Conservation (phyloP, 2,888 invertebrate species). For the Drosophila merina region DNA sequence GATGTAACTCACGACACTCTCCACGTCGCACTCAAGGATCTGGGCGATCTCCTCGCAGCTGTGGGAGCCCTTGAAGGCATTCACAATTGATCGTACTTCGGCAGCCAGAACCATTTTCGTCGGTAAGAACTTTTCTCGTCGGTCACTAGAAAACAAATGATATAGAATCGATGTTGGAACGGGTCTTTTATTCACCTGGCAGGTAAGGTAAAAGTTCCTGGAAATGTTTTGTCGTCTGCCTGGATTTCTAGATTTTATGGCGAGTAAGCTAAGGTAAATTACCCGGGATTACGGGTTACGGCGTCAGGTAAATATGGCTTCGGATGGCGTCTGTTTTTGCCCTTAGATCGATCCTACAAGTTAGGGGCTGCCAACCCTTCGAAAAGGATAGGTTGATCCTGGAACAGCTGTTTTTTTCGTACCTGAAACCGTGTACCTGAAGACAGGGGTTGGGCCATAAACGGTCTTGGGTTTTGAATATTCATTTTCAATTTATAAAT, state of each 20-base stretch:
- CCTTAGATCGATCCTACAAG: constrained; percentile 2
- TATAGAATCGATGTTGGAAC: neutral
- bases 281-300: constrained; percentile 30
- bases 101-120: constrained; percentile 31
- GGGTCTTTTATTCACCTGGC: constrained; percentile 16
- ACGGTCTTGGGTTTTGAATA: too few relatives aligned
- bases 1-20: constrained; percentile 52
- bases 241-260: constrained; percentile 23
- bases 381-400: constrained; percentile 14
- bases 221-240: constrained; percentile 12
- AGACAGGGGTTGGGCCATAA: neutral
- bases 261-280: constrained; percentile 23
- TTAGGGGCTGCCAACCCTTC: constrained; percentile 22
- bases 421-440: neutral
- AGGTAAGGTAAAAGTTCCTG: constrained; percentile 15
- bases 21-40: constrained; percentile 60
- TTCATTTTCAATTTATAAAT: too few relatives aligned
- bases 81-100: constrained; percentile 39
- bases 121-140: neutral
- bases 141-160: neutral
- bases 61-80: constrained; percentile 38
- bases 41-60: constrained; percentile 56
- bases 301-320: constrained; percentile 31
- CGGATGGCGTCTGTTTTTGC: constrained; percentile 19
- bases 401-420: neutral